Percentiles rank a stretch among this genome's conserved stretches.
phyloP scores from a whole-genome alignment of 2,888 invertebrate species.

The Nomada fabriciana region DNA sequence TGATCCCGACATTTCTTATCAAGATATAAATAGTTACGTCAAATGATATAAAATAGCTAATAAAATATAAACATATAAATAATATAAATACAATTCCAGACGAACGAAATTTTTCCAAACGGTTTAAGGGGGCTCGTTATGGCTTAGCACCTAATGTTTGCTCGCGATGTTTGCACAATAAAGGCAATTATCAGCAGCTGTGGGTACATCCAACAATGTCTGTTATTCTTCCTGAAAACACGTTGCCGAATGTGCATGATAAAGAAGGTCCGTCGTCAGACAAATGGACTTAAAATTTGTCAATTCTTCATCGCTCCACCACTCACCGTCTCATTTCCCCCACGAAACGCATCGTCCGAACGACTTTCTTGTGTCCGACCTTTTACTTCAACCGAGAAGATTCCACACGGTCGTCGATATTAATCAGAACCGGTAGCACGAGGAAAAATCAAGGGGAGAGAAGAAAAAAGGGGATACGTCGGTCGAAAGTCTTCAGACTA shows the following conservation, averaged over 20 bases:
- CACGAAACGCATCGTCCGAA: conserved; percentile 17
- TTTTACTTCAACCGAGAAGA: conserved; percentile 26
- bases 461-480: neutral
- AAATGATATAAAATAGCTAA: too few species aligned
- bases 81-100: neutral
- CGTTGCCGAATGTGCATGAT: conserved; percentile 5
- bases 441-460: conserved; percentile 20
- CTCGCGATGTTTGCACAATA: conserved; percentile 45
- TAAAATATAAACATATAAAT: too few species aligned
- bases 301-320: conserved; percentile 6
- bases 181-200: conserved; percentile 54
- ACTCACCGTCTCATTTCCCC: neutral
- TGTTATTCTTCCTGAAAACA: conserved; percentile 35
- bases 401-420: conserved; percentile 32
- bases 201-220: conserved; percentile 10
- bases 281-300: neutral
- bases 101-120: conserved; percentile 12
- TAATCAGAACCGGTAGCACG: conserved; percentile 49
- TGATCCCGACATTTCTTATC: too few species aligned
- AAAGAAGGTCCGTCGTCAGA: neutral
- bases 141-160: conserved; percentile 31
- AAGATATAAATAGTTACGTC: too few species aligned
- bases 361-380: conserved; percentile 9
- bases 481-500: neutral
- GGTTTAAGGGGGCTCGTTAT: neutral